phyloP scores from a whole-genome alignment of 2,113 vertebrate species.

The Brachionichthys hirsutus region DNA sequence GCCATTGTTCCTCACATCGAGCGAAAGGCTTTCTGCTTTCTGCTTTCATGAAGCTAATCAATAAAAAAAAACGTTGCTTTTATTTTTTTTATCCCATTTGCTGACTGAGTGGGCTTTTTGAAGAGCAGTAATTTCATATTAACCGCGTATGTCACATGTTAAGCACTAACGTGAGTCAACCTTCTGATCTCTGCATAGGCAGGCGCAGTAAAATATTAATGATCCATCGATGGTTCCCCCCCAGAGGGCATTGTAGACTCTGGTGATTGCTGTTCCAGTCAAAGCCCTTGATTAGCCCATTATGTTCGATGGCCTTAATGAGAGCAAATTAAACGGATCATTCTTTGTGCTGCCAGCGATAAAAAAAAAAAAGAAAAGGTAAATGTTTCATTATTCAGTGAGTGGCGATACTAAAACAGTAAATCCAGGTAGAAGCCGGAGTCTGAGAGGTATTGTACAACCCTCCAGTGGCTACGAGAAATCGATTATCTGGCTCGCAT shows the following conservation, averaged over 20 bases:
- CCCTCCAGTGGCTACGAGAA: constrained; percentile 39
- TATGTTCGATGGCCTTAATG: constrained; percentile 69
- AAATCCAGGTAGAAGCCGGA: constrained; percentile 46
- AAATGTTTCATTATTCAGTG: constrained; percentile 71
- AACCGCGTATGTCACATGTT: constrained; percentile 36
- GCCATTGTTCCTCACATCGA: constrained; percentile 38
- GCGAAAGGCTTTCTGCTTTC: constrained; percentile 21
- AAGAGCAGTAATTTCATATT: constrained; percentile 29
- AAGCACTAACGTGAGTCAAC: constrained; percentile 54
- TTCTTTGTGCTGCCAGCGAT: constrained; percentile 66
- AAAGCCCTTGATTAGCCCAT: constrained; percentile 72
- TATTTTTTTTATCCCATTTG: constrained; percentile 15
- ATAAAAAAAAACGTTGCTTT: constrained; percentile 46
- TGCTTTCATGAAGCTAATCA: constrained; percentile 44
- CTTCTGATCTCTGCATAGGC: constrained; percentile 61
- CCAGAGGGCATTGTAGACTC: constrained; percentile 53
- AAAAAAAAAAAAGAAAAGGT: constrained; percentile 73
- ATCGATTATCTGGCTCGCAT: constrained; percentile 65
- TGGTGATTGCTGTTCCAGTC: constrained; percentile 66
- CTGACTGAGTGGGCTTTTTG: constrained; percentile 17
- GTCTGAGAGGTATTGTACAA: constrained; percentile 40
- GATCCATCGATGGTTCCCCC: constrained; percentile 67
- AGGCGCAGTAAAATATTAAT: constrained; percentile 74
- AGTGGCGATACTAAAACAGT: constrained; percentile 43
- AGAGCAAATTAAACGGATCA: constrained; percentile 72